Percentiles rank a stretch among this genome's conserved stretches.
These are phyloP conservation scores for Hyppa rectilinea DNA, from an alignment of 2,888 invertebrate species.

Conservation along the genomic window DNA sequence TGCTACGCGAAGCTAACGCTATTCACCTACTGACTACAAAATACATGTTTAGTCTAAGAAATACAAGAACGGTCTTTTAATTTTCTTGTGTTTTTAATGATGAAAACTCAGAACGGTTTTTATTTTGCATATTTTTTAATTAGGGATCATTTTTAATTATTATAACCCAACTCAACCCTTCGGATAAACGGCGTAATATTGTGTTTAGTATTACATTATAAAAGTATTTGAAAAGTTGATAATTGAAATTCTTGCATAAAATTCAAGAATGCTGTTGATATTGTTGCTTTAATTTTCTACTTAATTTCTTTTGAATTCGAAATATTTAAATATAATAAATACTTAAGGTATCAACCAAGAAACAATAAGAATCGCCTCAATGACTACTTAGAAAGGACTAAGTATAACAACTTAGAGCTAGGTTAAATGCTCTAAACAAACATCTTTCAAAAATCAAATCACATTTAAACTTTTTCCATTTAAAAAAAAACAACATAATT, in stretches of 20 bases:
- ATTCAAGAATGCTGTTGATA: background rate
- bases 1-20: background rate
- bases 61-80: background rate
- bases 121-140: too few species aligned
- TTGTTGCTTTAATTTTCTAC: background rate
- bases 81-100: background rate
- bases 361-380: background rate
- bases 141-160: too few species aligned
- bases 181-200: too few species aligned
- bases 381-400: background rate
- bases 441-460: background rate
- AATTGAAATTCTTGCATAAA: too few species aligned
- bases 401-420: too few species aligned
- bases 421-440: too few species aligned
- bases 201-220: too few species aligned
- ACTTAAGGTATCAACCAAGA: background rate
- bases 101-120: background rate
- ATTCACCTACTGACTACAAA: constrained; percentile 16
- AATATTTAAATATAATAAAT: background rate
- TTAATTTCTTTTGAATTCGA: background rate
- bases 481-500: background rate
- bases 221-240: too few species aligned
- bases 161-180: too few species aligned
- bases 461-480: background rate
- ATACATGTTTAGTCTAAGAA: background rate